phyloP scores from a whole-genome alignment of 2,113 vertebrate genomes.

The Glareola pratincola region DNA sequence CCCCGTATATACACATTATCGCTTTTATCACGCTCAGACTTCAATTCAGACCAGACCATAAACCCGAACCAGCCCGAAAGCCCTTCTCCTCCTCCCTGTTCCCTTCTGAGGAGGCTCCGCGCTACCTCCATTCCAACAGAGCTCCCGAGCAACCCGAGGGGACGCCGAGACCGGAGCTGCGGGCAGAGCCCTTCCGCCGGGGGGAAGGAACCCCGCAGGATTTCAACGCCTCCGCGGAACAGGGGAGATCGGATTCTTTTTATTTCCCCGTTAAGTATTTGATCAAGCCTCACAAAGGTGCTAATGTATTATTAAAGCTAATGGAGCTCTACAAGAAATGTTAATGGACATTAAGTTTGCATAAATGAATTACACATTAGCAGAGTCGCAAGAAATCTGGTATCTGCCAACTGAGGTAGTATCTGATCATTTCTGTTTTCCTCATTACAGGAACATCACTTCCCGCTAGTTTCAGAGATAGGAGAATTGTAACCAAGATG shows the following conservation, averaged over 20 bases:
- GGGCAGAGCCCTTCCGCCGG: not conserved
- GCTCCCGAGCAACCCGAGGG: not conserved
- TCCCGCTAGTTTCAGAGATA: constrained; percentile 71
- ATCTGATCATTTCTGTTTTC: constrained; percentile 81
- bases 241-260: not conserved
- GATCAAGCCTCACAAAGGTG: constrained; percentile 78
- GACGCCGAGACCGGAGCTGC: accelerated
- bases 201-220: not conserved
- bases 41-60: not conserved
- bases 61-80: not conserved
- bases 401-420: constrained; percentile 78
- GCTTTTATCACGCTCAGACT: not conserved
- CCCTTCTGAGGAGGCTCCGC: accelerated
- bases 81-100: accelerated
- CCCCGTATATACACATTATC: accelerated
- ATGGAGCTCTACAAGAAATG: constrained; percentile 80
- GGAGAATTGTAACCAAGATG: constrained; percentile 77
- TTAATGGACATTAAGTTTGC: constrained; percentile 84
- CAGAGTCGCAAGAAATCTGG: constrained; percentile 72
- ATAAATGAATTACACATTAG: constrained; percentile 86
- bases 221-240: not conserved
- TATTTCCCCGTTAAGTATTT: constrained; percentile 26
- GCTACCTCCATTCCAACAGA: not conserved
- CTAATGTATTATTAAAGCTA: constrained; percentile 84
- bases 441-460: constrained; percentile 76